Evolutionary conservation across 2,888 invertebrate species (phyloP).

Genomic region (Atrina japonica): DNA sequence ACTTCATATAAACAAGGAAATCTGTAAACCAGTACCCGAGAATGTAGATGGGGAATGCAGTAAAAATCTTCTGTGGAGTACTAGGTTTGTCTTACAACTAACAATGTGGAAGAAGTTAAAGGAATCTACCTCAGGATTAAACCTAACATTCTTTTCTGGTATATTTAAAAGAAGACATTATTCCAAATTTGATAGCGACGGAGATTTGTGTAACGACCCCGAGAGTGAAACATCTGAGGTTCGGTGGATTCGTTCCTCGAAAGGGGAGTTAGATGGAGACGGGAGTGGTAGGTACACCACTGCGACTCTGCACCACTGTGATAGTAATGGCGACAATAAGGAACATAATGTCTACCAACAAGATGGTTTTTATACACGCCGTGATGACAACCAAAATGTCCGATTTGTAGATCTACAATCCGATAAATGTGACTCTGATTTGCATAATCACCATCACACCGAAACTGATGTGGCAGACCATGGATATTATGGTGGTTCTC

Average conservation of each 20-base stretch:
- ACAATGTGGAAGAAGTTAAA: constrained; percentile 37
- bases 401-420: background rate
- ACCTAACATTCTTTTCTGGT: constrained; percentile 21
- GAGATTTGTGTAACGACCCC: background rate
- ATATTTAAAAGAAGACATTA: constrained; percentile 33
- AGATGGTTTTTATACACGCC: background rate
- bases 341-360: too few species aligned
- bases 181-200: constrained; percentile 33
- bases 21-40: too few species aligned
- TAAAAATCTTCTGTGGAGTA: too few species aligned
- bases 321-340: background rate
- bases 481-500: background rate
- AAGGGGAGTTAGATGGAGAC: too few species aligned
- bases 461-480: too few species aligned
- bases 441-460: background rate
- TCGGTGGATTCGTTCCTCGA: too few species aligned
- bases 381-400: constrained; percentile 10
- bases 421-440: background rate
- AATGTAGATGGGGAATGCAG: too few species aligned
- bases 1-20: too few species aligned
- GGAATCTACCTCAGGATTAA: constrained; percentile 25
- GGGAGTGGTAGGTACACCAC: background rate
- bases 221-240: background rate
- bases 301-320: constrained; percentile 2
- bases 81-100: background rate